Base-by-base conservation (phyloP, 2,113 vertebrate genomes). In the Pachypanchax playfairii region DNA sequence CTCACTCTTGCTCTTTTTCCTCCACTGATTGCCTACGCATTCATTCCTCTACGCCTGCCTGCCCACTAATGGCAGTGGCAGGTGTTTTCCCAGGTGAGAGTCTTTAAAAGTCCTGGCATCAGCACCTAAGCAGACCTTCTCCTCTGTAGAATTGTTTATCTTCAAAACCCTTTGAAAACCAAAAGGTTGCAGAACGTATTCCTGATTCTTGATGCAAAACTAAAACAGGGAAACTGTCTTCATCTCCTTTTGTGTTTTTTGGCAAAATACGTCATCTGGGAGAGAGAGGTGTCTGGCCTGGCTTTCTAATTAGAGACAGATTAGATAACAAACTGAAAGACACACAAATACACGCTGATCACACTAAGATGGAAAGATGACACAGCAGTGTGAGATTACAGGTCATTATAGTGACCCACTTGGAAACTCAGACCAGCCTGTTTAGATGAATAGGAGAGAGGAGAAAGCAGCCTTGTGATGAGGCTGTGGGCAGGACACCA, bases 31-130 rank as follows among this genome's bases (percentile, higher is more conserved):
- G 73, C 84, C 79, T 47, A 48, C 38, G 39, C 65, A 63, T 73
- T 81, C 73, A 71, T 54, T 79, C 70, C 56, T 69, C 64, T 62
- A 63, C 65, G 78, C 79, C 80, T 75, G 70, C 81, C 77, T 85
- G 84, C 81, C 70, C 59, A 15, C 75, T 87, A 87, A 90, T 85
- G 70, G 66, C 74, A 53, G 11, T 50, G 69, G 85, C 86, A 86
- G 84, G 82, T 87, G 78, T 79, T 79, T 74, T 84, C 80, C 82
- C 74, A 75, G 65, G 78, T 85, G 89, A 48, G 54, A 66, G 65
- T 64, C 54, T 77, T 79, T 85, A 84, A 83, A 85, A 87, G 68
- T 22, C 71, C 66, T 73, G 65, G 82, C 85, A 87, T 82, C 79
- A 85, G 82, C 86, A 80, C 69, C 75, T 69, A 5, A 0, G 6